These are phyloP conservation scores for Sarcophaga rosellei DNA, from an alignment of 2,888 invertebrate species.

Conservation along the genomic window DNA sequence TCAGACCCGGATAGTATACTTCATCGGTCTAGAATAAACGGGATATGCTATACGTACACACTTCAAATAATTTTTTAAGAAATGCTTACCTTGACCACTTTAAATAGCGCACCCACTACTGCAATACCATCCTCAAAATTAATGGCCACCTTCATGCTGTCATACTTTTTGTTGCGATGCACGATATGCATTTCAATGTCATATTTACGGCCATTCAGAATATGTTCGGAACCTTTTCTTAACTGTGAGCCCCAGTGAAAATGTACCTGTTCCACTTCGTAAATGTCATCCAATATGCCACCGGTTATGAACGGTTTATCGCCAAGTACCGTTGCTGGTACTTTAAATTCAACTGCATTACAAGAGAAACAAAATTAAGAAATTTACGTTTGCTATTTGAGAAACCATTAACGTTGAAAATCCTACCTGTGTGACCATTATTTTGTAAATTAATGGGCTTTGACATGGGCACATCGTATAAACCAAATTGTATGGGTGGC, in stretches of 20 bases:
- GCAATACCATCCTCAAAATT: constrained; percentile 83
- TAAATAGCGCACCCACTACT: constrained; percentile 85
- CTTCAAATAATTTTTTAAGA: background rate
- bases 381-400: no score
- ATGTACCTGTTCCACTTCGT: constrained; percentile 75
- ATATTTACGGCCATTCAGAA: constrained; percentile 81
- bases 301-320: constrained; percentile 74
- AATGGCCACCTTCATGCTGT: constrained; percentile 82
- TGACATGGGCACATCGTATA: constrained; percentile 85
- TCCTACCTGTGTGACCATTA: constrained; percentile 85
- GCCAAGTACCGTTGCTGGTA: constrained; percentile 73
- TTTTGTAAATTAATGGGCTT: constrained; percentile 84
- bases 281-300: constrained; percentile 71
- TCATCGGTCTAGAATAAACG: constrained; percentile 66
- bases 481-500: constrained; percentile 85
- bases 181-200: constrained; percentile 87
- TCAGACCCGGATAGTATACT: constrained; percentile 72
- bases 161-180: constrained; percentile 84
- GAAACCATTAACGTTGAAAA: no score
- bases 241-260: constrained; percentile 89
- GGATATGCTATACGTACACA: background rate
- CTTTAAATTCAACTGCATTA: constrained; percentile 73
- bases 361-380: no score
- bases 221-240: constrained; percentile 84
- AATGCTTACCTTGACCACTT: constrained; percentile 78